Evolutionary conservation across 2,888 invertebrate species (phyloP).

Genomic region (Buathra laborator): DNA sequence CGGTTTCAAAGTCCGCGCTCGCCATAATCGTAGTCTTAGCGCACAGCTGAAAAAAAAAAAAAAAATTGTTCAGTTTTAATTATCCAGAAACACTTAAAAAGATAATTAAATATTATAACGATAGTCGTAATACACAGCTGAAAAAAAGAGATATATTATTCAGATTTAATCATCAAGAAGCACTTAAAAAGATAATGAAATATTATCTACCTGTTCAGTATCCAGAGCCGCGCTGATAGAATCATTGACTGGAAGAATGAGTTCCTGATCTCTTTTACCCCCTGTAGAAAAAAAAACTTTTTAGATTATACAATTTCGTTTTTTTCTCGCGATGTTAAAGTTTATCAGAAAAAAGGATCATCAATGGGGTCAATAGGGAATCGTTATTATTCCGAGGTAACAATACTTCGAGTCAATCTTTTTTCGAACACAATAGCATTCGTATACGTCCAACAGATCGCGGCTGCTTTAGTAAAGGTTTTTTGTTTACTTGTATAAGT

Average conservation of each 20-base stretch:
- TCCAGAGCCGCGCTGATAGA: slow-evolving; percentile 97
- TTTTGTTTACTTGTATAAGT: background rate
- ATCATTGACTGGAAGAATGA: slow-evolving; percentile 98
- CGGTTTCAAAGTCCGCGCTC: slow-evolving; percentile 90
- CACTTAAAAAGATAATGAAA: background rate
- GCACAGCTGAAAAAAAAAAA: slow-evolving; percentile 88
- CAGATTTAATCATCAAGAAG: background rate
- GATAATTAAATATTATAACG: slow-evolving; percentile 83
- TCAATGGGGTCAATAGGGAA: slow-evolving; percentile 43
- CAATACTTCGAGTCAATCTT: background rate
- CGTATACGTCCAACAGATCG: background rate
- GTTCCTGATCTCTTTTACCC: slow-evolving; percentile 97
- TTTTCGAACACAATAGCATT: background rate
- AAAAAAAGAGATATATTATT: slow-evolving; percentile 66
- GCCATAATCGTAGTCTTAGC: slow-evolving; percentile 96
- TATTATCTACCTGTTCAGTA: slow-evolving; percentile 89
- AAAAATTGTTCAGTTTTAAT: background rate
- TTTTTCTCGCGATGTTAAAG: background rate
- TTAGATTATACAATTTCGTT: background rate
- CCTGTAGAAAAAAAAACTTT: slow-evolving; percentile 86
- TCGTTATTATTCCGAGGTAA: slow-evolving; percentile 55
- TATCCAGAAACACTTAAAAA: background rate
- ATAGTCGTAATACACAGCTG: slow-evolving; percentile 97
- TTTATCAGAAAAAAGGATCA: slow-evolving; percentile 10
- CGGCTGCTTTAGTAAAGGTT: background rate